Evolutionary conservation across 2,797 vertebrate genomes (phyloP), one percentile per base, ranked within the genome.

Genomic region (Halcyon badia): DNA sequence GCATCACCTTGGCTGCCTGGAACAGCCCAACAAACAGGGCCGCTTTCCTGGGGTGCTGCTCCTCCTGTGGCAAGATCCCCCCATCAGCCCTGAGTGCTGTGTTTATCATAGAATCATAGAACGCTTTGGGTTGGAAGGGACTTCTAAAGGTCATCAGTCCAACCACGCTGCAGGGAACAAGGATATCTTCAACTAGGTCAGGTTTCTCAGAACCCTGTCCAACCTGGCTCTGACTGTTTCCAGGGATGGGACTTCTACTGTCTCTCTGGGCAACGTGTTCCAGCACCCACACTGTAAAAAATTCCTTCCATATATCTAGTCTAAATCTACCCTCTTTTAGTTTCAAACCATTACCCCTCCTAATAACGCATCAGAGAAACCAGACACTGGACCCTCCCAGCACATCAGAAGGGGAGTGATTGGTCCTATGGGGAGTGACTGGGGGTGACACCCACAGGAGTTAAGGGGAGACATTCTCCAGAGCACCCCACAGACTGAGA

Each of bases 51-150:
- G 30, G 54, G n/a, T 2, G 2, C 68, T 44, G 52, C 22, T 52
- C 15, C 51, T 0, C 2, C 41, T 49, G 28, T 1, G 0, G 17
- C 25, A 57, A 46, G n/a, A 10, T 54, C 30, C 30, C 31, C 46
- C 49, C 5, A 1, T 25, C 64, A 37, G 24, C 28, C n/a, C n/a
- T 2, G 3, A 15, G 20, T 15, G 5, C 58, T 37, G 10, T 3
- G 20, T 30, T 39, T 14, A 24, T 19, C 56, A 58, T 35, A 19
- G 56, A 58, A 33, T 33, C n/a, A 33, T 21, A 22, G 18, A 54
- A 54, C 12, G 30, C 17, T 20, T 54, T 54, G 52, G 30, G 18
- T 54, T 54, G 30, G 11, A 54, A 19, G 52, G 17, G 30, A 11
- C 17, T 11, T 20, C 17, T 31, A 20, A 54, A 11, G 18, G 52